Conservation (phyloP, 2,797 vertebrate species). For the Parauchenoglanis ngamensis region DNA sequence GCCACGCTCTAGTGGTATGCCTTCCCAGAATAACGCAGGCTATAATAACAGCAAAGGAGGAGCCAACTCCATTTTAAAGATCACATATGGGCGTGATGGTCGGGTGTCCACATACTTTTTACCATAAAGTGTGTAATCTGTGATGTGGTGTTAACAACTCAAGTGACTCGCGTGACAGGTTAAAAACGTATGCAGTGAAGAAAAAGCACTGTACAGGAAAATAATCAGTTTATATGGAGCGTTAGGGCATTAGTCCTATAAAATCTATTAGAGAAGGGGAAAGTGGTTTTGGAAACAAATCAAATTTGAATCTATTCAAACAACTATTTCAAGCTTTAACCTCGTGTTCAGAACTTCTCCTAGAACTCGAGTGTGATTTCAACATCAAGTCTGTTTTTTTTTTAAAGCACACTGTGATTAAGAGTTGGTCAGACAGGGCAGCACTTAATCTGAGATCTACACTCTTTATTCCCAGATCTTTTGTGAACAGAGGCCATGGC, state of each 20-base stretch:
- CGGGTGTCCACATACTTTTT: not conserved
- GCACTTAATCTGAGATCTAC: conserved; percentile 25
- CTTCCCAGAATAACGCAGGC: not conserved
- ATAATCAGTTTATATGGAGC: not conserved
- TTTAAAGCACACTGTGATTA: conserved; percentile 21
- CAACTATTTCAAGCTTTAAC: not conserved
- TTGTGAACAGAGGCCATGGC: conserved; percentile 13
- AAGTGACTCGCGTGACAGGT: not conserved
- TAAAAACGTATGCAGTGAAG: not conserved
- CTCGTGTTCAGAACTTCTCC: not conserved
- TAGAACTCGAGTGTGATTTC: not conserved
- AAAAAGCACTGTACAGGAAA: not conserved
- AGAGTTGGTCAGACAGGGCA: conserved; percentile 23
- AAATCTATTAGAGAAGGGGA: not conserved
- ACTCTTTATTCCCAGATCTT: conserved; percentile 17
- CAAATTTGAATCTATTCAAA: not conserved
- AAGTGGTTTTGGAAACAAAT: not conserved
- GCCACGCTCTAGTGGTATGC: not conserved
- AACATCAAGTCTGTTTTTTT: not conserved
- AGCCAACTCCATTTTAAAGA: not conserved
- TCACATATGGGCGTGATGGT: not conserved
- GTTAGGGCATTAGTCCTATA: too few relatives aligned
- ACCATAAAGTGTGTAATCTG: not conserved
- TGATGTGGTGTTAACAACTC: not conserved
- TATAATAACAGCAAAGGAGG: not conserved